A percentile compares a stretch with the other conserved stretches of the same genome.
These are phyloP conservation scores for Gallirallus australis DNA, from an alignment of 2,797 vertebrate genomes.

Conservation along the genomic window DNA sequence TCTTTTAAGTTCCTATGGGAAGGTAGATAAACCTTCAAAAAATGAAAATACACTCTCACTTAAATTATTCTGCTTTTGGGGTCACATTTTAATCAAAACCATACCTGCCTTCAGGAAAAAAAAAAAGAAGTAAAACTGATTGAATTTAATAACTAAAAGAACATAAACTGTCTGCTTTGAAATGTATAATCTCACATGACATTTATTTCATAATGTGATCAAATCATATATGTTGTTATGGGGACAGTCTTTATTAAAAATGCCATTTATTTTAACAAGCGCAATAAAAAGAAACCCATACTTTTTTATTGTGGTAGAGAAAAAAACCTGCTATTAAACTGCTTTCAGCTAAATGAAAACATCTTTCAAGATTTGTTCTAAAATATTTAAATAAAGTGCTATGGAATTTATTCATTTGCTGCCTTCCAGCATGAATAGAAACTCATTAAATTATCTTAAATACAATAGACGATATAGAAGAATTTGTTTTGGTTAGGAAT, in stretches of 20 bases:
- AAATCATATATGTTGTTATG: constrained; percentile 75
- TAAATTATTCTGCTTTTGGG: constrained; percentile 72
- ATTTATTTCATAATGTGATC: constrained; percentile 77
- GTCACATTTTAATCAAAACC: constrained; percentile 80
- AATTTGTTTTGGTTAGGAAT: constrained; percentile 69
- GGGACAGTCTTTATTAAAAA: constrained; percentile 82
- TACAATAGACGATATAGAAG: constrained; percentile 67
- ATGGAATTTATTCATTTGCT: constrained; percentile 74
- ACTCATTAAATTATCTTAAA: constrained; percentile 72
- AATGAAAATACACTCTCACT: constrained; percentile 54
- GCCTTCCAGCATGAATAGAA: constrained; percentile 56
- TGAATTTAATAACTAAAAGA: constrained; percentile 80
- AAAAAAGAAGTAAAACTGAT: constrained; percentile 70
- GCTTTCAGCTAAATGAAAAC: constrained; percentile 80
- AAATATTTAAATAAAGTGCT: constrained; percentile 81
- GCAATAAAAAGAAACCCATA: constrained; percentile 73
- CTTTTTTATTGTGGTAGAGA: constrained; percentile 66
- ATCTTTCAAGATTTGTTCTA: constrained; percentile 77
- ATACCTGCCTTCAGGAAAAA: constrained; percentile 72
- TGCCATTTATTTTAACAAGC: constrained; percentile 80
- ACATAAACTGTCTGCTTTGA: constrained; percentile 75
- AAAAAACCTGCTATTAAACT: constrained; percentile 77
- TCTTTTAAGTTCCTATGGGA: constrained; percentile 49
- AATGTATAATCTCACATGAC: constrained; percentile 76
- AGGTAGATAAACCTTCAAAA: constrained; percentile 56